phyloP scores from a whole-genome alignment of 2,797 vertebrate species.

The Heteromormyrus szaboi region DNA sequence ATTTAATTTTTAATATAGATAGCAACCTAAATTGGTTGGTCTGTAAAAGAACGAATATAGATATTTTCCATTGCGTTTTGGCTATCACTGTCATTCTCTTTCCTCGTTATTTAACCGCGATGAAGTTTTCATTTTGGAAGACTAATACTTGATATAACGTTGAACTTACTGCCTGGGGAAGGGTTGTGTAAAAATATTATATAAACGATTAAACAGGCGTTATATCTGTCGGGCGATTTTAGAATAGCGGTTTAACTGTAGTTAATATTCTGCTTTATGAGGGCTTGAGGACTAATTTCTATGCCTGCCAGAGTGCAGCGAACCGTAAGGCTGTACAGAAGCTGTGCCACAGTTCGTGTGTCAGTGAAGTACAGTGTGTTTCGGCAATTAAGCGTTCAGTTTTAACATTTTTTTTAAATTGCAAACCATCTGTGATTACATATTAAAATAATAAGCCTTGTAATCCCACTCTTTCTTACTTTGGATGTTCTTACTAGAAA shows the following conservation, averaged over 20 bases:
- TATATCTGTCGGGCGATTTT: background rate
- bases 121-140: background rate
- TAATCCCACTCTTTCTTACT: background rate
- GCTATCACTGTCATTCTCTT: background rate
- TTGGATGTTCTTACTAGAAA: background rate
- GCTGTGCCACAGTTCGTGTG: background rate
- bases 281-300: background rate
- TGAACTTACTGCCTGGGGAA: background rate
- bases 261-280: background rate
- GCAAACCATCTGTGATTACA: background rate
- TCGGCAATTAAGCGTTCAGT: background rate
- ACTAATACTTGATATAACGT: background rate
- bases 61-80: background rate
- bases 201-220: background rate
- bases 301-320: background rate
- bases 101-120: background rate
- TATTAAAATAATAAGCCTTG: background rate
- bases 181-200: background rate
- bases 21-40: background rate
- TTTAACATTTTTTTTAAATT: background rate
- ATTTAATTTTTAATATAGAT: background rate
- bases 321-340: background rate
- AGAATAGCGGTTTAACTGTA: background rate
- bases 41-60: background rate
- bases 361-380: background rate